A percentile compares a stretch with the other conserved stretches of the same genome.
Conservation (phyloP, 2,797 vertebrate species). For the Valencia hispanica region DNA sequence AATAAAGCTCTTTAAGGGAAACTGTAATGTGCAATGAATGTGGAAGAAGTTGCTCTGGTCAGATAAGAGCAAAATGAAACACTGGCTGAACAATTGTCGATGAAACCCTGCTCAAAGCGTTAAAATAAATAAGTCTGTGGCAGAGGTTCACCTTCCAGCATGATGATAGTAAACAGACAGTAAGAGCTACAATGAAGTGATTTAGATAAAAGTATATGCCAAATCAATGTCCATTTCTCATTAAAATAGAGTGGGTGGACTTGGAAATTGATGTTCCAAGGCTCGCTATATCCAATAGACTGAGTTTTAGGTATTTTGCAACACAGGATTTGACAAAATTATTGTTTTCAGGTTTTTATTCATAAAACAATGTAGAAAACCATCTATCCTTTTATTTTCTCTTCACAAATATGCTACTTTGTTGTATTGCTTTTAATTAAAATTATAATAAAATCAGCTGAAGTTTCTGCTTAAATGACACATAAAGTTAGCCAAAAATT, state of each 20-base stretch:
- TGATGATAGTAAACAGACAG: background rate
- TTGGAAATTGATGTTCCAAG: background rate
- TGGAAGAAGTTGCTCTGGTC: background rate
- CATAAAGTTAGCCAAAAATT: too few species aligned
- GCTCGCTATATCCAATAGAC: background rate
- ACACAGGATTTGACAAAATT: background rate
- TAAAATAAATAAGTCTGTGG: background rate
- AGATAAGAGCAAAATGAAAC: background rate
- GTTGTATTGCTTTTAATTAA: background rate
- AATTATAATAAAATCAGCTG: background rate
- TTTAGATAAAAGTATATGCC: background rate
- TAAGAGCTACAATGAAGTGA: background rate
- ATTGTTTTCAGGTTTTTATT: background rate
- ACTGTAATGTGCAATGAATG: background rate
- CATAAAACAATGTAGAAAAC: background rate
- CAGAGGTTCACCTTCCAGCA: background rate
- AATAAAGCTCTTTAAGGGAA: background rate
- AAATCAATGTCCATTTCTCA: background rate
- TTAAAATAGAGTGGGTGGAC: background rate
- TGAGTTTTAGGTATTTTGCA: background rate
- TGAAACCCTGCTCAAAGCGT: background rate
- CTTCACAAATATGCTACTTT: background rate
- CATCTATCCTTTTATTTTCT: background rate
- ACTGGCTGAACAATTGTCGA: background rate
- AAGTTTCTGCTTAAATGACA: background rate